Percentiles rank a stretch among this genome's conserved stretches.
phyloP scores from a whole-genome alignment of 2,888 invertebrate genomes.

The Escarpia spicata region DNA sequence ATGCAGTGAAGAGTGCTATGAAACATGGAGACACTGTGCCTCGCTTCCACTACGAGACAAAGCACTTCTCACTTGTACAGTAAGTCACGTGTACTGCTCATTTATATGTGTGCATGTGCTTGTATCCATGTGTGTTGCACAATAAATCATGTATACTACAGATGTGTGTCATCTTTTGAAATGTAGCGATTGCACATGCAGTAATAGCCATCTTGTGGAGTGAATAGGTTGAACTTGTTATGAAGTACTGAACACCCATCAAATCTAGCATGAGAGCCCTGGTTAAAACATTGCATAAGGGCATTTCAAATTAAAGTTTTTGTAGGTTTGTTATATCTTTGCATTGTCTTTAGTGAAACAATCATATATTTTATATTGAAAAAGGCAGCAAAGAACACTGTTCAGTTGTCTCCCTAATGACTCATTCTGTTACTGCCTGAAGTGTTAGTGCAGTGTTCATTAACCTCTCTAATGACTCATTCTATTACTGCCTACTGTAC shows the following conservation, averaged over 20 bases:
- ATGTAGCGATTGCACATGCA: no score
- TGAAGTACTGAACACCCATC: no score
- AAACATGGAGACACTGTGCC: constrained; percentile 73
- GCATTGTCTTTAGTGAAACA: background rate
- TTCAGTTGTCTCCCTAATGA: background rate
- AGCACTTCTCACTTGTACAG: constrained; percentile 87
- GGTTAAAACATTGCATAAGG: no score
- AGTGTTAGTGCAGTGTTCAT: no score
- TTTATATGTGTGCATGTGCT: background rate
- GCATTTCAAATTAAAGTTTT: no score
- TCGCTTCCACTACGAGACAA: constrained; percentile 90
- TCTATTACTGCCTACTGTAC: no score
- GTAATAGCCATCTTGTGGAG: background rate
- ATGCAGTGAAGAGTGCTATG: constrained; percentile 81
- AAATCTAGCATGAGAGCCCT: no score
- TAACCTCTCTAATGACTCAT: no score
- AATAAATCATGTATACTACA: background rate
- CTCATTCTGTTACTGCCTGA: no score
- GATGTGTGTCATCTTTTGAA: background rate
- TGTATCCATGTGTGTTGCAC: background rate
- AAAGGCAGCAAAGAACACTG: background rate
- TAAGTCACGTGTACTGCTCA: constrained; percentile 65
- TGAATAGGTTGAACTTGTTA: background rate
- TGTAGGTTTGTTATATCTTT: background rate
- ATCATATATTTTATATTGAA: background rate